These are phyloP conservation scores for Darevskia mixta DNA, from an alignment of 2,797 vertebrate genomes.

Conservation along the genomic window DNA sequence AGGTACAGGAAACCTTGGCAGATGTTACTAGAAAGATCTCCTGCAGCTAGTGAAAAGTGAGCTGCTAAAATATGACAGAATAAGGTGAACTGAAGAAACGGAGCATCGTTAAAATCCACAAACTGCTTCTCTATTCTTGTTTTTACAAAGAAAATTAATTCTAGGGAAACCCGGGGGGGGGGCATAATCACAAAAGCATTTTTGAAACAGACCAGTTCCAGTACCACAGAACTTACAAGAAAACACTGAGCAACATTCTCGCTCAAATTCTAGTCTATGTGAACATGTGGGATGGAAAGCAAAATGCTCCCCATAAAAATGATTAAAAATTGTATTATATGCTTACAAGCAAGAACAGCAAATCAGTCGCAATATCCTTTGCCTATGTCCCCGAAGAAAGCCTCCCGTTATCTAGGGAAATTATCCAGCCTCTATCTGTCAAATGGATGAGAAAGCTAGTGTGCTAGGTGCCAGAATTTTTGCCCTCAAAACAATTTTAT, in stretches of 20 bases:
- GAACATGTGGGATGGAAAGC: neutral
- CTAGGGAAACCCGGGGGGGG: neutral
- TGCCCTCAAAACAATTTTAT: neutral
- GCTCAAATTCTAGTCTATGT: neutral
- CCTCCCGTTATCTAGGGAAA: neutral
- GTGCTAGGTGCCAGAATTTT: neutral
- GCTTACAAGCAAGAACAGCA: neutral
- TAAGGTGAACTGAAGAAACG: neutral
- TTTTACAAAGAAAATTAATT: neutral
- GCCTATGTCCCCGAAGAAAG: neutral
- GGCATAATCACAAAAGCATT: neutral
- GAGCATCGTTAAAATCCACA: neutral
- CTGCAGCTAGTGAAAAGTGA: conserved; percentile 6
- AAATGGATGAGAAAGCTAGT: neutral
- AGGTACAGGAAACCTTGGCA: conserved; percentile 20
- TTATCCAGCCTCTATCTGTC: neutral
- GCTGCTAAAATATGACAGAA: conserved; percentile 13
- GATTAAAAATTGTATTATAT: neutral
- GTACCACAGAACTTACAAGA: neutral
- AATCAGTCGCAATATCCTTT: neutral
- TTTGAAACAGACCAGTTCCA: neutral
- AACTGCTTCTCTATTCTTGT: neutral
- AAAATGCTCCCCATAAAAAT: conserved; percentile 2
- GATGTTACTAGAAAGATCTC: conserved; percentile 10
- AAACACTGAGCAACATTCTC: neutral